These are phyloP conservation scores for Morphnarchus princeps DNA, from an alignment of 2,113 vertebrate species.

Conservation along the genomic window DNA sequence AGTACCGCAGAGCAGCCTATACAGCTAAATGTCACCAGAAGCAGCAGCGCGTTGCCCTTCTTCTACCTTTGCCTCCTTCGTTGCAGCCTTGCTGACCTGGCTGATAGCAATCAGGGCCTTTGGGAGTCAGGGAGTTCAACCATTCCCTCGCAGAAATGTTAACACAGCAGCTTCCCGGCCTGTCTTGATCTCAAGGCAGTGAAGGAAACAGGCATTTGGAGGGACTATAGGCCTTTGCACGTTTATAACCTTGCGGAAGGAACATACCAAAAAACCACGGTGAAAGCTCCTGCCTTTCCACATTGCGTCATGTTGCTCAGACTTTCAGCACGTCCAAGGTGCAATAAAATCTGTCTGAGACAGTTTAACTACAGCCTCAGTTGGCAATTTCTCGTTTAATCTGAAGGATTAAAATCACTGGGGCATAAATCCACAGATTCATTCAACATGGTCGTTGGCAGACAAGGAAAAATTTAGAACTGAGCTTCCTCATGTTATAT, in stretches of 20 bases:
- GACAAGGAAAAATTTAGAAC: not conserved
- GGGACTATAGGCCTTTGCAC: rapidly evolving
- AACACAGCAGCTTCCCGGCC: not conserved
- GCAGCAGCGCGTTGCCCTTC: not conserved
- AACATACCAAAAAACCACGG: not conserved
- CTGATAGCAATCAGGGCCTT: not conserved
- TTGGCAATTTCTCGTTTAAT: not conserved
- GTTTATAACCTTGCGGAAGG: not conserved
- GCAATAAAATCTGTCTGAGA: not conserved
- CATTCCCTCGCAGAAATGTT: not conserved
- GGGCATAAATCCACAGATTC: not conserved
- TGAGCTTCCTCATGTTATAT: not conserved
- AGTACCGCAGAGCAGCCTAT: too few relatives aligned
- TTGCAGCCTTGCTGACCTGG: not conserved
- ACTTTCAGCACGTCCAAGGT: not conserved
- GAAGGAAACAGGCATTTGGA: not conserved
- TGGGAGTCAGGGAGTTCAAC: not conserved
- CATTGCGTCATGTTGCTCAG: rapidly evolving
- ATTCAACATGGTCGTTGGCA: not conserved
- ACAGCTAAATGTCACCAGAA: not conserved
- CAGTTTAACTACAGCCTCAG: not conserved
- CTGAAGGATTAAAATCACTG: not conserved
- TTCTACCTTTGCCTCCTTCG: not conserved
- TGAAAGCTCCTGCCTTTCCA: not conserved
- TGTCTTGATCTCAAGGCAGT: not conserved